Conservation (phyloP, 2,888 invertebrate species). For the Nesidiocoris tenuis region DNA sequence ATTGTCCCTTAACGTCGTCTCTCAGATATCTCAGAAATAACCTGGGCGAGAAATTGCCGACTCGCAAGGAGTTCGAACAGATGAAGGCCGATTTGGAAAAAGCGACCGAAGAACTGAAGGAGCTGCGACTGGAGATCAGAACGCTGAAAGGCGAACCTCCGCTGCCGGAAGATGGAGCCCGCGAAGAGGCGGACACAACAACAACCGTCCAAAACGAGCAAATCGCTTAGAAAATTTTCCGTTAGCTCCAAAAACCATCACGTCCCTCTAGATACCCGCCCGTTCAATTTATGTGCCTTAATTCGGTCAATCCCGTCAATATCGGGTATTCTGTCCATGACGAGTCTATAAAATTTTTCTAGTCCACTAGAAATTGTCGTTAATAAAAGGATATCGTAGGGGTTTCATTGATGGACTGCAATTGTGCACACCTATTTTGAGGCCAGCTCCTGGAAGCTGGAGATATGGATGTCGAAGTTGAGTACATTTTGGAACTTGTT, state of each 20-base stretch:
- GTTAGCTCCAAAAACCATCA: neutral
- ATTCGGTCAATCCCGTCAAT: neutral
- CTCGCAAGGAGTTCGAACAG: slow-evolving; percentile 57
- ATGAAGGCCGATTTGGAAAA: slow-evolving; percentile 61
- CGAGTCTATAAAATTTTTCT: neutral
- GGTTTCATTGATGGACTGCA: too few species aligned
- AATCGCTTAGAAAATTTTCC: neutral
- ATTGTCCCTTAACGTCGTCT: neutral
- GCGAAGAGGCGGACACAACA: slow-evolving; percentile 12
- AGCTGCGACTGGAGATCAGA: slow-evolving; percentile 62
- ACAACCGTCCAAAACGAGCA: neutral
- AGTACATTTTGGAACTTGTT: too few species aligned
- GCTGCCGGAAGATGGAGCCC: slow-evolving; percentile 10
- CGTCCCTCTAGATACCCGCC: neutral
- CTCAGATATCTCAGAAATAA: slow-evolving; percentile 59
- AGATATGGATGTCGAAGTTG: too few species aligned
- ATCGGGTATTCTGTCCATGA: neutral
- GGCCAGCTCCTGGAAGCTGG: too few species aligned
- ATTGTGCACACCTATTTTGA: too few species aligned
- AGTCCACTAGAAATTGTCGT: neutral
- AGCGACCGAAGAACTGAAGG: slow-evolving; percentile 62
- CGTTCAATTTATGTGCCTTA: neutral
- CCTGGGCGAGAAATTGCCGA: slow-evolving; percentile 54
- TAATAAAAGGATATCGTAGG: neutral
- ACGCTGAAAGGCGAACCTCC: slow-evolving; percentile 45